Evolutionary conservation across 2,888 invertebrate genomes (phyloP), one percentile per base, ranked within the genome.

Genomic region (Erebia aethiops): DNA sequence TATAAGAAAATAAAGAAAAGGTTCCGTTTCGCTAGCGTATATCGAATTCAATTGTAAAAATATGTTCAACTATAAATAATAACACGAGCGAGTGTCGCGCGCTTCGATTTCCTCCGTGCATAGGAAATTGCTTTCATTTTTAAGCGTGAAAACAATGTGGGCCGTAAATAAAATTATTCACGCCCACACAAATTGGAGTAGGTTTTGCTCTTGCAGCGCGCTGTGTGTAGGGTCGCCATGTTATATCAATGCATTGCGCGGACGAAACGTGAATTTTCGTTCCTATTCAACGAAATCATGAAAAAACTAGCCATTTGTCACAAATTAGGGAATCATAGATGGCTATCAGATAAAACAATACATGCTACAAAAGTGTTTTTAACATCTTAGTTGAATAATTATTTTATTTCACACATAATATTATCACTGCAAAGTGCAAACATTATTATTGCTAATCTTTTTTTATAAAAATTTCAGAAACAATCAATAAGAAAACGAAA

Each of bases 81-180:
- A 68, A 69, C 69, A 69, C 70, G 76, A 77, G 79, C 76, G 43
- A 1, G 2, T 11, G 43, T 43, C 43, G 43, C 77, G 76, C 74
- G 52, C 67, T 68, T 81, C 79, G 71, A 77, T 79, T 79, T 74
- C 78, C 81, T 80, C 65, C 67, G 72, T 80, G 76, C 78, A 82
- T 76, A 79, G 84, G 81, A 84, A 84, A 86, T 86, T 82, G 82
- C 78, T 83, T 82, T 82, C 75, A 84, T 84, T 86, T 84, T 85
- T 84, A 79, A 80, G 77, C 74, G 80, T 78, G 74, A 74, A 81
- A 82, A 83, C 81, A 84, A 80, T 78, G 77, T 72, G 64, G 68
- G 76, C 75, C 75, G 78, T 77, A 82, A 83, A 82, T 81, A 82
- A 81, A 79, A 78, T 82, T 76, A 80, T 81, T 79, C 69, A 76